phyloP scores from a whole-genome alignment of 2,888 invertebrate genomes.

The Polymixis lichenea region DNA sequence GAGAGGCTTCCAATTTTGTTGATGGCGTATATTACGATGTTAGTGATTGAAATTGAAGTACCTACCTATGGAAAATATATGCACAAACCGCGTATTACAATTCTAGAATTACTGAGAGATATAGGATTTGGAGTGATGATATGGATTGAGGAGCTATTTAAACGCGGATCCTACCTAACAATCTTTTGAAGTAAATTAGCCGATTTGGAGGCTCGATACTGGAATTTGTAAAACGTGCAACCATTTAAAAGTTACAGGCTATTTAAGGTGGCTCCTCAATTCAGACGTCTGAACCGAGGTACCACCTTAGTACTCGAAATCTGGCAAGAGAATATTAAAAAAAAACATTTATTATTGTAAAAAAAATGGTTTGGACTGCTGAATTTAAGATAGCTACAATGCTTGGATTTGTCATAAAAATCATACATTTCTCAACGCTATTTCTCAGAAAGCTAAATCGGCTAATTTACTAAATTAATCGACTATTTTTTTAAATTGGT shows the following conservation, averaged over 20 bases:
- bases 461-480: too few species aligned
- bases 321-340: not conserved
- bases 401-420: not conserved
- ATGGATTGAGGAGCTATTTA: not conserved
- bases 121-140: not conserved
- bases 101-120: not conserved
- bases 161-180: not conserved
- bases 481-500: too few species aligned
- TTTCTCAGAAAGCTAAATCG: too few species aligned
- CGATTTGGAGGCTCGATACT: not conserved
- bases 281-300: not conserved
- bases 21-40: conserved; percentile 24
- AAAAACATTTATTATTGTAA: too few species aligned
- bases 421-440: too few species aligned
- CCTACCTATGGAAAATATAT: conserved; percentile 9
- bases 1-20: conserved; percentile 37
- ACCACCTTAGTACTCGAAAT: not conserved
- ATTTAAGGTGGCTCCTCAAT: too few species aligned
- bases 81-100: not conserved
- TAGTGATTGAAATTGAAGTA: conserved; percentile 20
- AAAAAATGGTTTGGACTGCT: too few species aligned
- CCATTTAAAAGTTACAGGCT: too few species aligned
- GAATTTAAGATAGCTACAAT: not conserved
- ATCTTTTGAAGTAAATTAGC: not conserved
- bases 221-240: not conserved